These are phyloP conservation scores for Ennomos quercinarius DNA, from an alignment of 2,888 invertebrate species.

Conservation along the genomic window DNA sequence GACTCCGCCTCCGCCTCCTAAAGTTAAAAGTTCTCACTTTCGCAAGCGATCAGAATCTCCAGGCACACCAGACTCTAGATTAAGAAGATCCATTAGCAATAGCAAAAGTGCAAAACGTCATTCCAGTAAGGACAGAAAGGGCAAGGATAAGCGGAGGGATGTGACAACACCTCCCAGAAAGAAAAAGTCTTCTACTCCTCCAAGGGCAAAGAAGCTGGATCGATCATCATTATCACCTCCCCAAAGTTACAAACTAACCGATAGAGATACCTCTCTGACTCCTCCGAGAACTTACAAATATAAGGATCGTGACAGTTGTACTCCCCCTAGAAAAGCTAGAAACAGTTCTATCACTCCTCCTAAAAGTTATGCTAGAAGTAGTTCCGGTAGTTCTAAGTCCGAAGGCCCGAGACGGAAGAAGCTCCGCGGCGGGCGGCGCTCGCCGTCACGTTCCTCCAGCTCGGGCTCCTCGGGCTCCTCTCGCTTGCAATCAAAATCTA, in stretches of 20 bases:
- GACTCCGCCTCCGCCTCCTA: slow-evolving; percentile 60
- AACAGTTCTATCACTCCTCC: slow-evolving; percentile 75
- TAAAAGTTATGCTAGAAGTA: slow-evolving; percentile 67
- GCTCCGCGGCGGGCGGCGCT: slow-evolving; percentile 37
- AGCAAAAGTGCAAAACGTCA: slow-evolving; percentile 49
- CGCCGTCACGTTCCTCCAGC: slow-evolving; percentile 52
- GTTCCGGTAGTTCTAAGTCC: slow-evolving; percentile 55
- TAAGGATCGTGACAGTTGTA: slow-evolving; percentile 52
- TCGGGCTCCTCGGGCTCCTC: slow-evolving; percentile 54
- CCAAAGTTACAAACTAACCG: slow-evolving; percentile 53
- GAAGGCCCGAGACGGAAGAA: slow-evolving; percentile 55
- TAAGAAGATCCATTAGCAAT: slow-evolving; percentile 28
- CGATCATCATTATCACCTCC: slow-evolving; percentile 63
- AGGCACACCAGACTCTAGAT: slow-evolving; percentile 37
- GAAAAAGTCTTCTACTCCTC: slow-evolving; percentile 50
- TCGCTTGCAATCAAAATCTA: slow-evolving; percentile 56
- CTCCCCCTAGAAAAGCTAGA: slow-evolving; percentile 56
- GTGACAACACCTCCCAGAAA: slow-evolving; percentile 55
- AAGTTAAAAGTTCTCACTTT: slow-evolving; percentile 52
- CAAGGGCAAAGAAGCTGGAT: slow-evolving; percentile 54
- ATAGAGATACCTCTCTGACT: slow-evolving; percentile 50
- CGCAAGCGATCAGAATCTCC: slow-evolving; percentile 51
- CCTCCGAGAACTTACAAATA: slow-evolving; percentile 59
- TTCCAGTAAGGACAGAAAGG: slow-evolving; percentile 53
- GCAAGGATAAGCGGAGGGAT: slow-evolving; percentile 51